Evolutionary conservation across 1,140 invertebrate genomes (phyloP).

Genomic region (Pogonus chalceus): DNA sequence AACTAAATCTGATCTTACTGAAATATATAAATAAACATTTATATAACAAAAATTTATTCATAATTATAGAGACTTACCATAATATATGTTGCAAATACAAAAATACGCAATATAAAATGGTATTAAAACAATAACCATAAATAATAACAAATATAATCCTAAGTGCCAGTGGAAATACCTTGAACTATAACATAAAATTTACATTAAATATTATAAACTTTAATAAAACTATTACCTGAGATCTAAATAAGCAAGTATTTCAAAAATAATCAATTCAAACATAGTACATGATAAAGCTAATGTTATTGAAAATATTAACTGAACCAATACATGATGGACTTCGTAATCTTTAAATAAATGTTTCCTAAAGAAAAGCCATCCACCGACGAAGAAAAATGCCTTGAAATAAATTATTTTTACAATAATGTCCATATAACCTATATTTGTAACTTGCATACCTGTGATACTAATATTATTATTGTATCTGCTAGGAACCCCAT

Average conservation of each 20-base stretch:
- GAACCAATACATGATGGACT: conserved; percentile 86
- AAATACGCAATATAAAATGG: conserved; percentile 97
- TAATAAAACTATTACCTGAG: conserved; percentile 29
- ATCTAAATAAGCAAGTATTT: conserved; percentile 91
- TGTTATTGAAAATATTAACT: conserved; percentile 93
- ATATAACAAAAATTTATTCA: conserved; percentile 6
- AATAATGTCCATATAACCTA: conserved; percentile 11
- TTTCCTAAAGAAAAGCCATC: conserved; percentile 98
- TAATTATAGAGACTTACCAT: conserved; percentile 55
- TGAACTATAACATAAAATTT: conserved; percentile 56
- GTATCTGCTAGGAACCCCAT: conserved; percentile 62
- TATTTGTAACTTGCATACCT: conserved; percentile 38
- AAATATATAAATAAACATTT: conserved; percentile 27
- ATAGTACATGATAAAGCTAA: conserved; percentile 97
- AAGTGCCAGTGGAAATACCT: conserved; percentile 95
- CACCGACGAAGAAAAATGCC: conserved; percentile 90
- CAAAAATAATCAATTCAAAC: conserved; percentile 99
- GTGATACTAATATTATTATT: conserved; percentile 54
- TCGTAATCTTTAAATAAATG: conserved; percentile 98
- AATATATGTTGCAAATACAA: conserved; percentile 80
- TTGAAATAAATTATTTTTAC: conserved; percentile 33
- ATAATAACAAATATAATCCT: conserved; percentile 80
- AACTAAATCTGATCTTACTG: conserved; percentile 72
- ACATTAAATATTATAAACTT: conserved; percentile 13
- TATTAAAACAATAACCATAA: conserved; percentile 92